Evolutionary conservation across 2,797 vertebrate species (phyloP), one percentile per base, ranked within the genome.

Genomic region (Cyprinella venusta): DNA sequence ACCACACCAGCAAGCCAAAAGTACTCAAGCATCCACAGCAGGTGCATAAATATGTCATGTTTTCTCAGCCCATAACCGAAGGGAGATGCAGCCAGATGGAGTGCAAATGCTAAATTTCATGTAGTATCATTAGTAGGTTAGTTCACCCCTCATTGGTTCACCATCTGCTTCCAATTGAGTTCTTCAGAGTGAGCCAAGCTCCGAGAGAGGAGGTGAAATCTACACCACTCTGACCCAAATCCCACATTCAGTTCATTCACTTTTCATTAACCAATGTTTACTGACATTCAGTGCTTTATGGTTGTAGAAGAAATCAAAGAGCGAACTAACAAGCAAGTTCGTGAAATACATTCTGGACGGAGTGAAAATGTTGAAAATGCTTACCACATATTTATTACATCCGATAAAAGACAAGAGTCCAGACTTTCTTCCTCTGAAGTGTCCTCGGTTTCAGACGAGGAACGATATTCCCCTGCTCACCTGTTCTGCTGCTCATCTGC

Each of bases 121-220:
- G 92, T 96, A 87, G 86, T 93, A 94, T 92, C 94, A 92, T 95
- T 96, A 97, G 95, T 96, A 93, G 95, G 95, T 96, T 96, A 88
- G 91, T 95, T 96, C 93, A 96, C 92, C 95, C 96, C 95, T 98
- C 96, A 95, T 96, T 97, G 96, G 92, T 92, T 94, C 86, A 87
- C 97, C 97, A 97, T 98, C 97, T 98, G 97, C 93, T 95, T 93
- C 92, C 92, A 91, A 91, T 90, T 92, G 89, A 89, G 91, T 84
- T 86, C 56, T 72, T 24, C 68, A 69, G 70, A 59, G 48, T 4
- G 42, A 85, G 76, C 85, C 85, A 85, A 86, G 77, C 82, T 79
- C 74, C 30, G 88, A 85, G 75, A 81, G 82, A 84, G 33, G 76
- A 86, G 74, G 78, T 85, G 72, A 86, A 76, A 84, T 71, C 77